Conservation (phyloP, 2,888 invertebrate genomes). For the Ornithoptera priamus region DNA sequence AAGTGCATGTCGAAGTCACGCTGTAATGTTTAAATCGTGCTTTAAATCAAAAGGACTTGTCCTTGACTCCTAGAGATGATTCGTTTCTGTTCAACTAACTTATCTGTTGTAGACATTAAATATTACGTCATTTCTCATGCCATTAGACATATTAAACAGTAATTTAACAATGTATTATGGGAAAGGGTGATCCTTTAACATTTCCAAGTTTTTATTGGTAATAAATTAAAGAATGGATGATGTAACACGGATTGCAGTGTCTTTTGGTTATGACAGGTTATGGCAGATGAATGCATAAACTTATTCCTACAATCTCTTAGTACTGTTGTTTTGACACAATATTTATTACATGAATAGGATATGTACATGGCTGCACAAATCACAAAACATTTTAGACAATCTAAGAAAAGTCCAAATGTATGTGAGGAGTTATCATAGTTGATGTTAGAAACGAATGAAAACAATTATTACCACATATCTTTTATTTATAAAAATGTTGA, state of each 20-base stretch:
- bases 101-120: not conserved
- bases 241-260: not conserved
- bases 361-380: too few species aligned
- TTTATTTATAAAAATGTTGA: constrained; percentile 37
- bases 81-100: too few species aligned
- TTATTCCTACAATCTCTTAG: not conserved
- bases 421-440: not conserved
- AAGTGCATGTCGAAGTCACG: not conserved
- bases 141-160: not conserved
- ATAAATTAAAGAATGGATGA: not conserved
- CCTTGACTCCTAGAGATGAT: not conserved
- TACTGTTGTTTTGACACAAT: not conserved
- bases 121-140: not conserved
- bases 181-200: not conserved
- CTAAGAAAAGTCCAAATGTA: not conserved
- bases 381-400: too few species aligned
- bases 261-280: not conserved
- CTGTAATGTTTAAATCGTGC: constrained; percentile 4
- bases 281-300: not conserved
- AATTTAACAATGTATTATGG: not conserved
- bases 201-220: not conserved
- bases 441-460: not conserved
- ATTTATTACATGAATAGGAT: too few species aligned
- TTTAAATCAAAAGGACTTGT: not conserved
- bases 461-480: constrained; percentile 25